Conservation (phyloP, 2,888 invertebrate genomes). For the Drosophila birchii region DNA sequence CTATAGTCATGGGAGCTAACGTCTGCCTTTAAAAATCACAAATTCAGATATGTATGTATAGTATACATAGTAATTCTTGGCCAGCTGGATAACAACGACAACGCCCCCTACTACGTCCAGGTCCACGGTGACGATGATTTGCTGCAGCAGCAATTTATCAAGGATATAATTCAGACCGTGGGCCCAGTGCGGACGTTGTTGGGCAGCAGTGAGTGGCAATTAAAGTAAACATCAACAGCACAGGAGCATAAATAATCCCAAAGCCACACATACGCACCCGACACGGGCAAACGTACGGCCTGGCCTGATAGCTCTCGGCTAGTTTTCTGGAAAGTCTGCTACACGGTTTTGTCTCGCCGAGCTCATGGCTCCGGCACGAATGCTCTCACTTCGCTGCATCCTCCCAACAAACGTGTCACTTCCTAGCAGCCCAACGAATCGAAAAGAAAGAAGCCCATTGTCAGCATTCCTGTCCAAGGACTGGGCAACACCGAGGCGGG, state of each 20-base stretch:
- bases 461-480: constrained; percentile 63
- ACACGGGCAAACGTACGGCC: constrained; percentile 1
- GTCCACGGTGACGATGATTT: constrained; percentile 53
- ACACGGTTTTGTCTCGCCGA: background rate
- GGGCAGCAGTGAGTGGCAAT: constrained; percentile 61
- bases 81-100: constrained; percentile 30
- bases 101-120: constrained; percentile 8
- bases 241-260: constrained; percentile 24
- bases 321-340: constrained; percentile 6
- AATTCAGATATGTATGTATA: background rate
- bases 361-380: background rate
- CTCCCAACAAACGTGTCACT: constrained; percentile 8
- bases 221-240: constrained; percentile 65
- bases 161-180: constrained; percentile 62
- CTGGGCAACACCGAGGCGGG: constrained; percentile 22
- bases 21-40: background rate
- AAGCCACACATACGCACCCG: constrained; percentile 1
- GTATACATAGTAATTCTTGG: constrained; percentile 31
- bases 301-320: background rate
- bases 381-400: constrained; percentile 9
- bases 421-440: constrained; percentile 12
- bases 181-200: constrained; percentile 32
- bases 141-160: constrained; percentile 69
- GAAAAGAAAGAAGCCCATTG: constrained; percentile 45
- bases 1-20: background rate